A percentile compares a stretch with the other conserved stretches of the same genome.
These are phyloP conservation scores for Cliona cf. orientalis DNA, from an alignment of 37 sponge, comb jelly and placozoan species.

Conservation along the genomic window DNA sequence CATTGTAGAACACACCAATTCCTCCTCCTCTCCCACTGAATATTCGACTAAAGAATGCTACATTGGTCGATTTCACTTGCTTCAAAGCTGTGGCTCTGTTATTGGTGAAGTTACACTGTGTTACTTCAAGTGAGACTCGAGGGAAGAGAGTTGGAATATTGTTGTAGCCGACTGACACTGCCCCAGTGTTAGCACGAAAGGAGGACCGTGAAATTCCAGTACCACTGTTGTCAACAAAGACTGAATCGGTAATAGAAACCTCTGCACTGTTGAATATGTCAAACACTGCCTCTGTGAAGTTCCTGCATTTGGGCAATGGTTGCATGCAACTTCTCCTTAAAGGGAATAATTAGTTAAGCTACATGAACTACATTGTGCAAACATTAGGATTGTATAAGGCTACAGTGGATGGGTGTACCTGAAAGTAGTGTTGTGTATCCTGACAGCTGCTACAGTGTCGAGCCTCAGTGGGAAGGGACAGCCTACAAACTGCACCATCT, in stretches of 20 bases:
- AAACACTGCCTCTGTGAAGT: slow-evolving; percentile 61
- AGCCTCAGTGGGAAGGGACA: slow-evolving; percentile 44
- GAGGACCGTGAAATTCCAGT: slow-evolving; percentile 8
- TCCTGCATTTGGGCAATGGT: too few relatives aligned
- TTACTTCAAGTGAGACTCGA: not conserved
- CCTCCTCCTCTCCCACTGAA: slow-evolving; percentile 77
- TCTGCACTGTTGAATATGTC: slow-evolving; percentile 69
- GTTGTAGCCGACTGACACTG: slow-evolving; percentile 61
- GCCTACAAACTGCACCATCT: not conserved
- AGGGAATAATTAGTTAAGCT: too few relatives aligned
- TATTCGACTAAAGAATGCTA: slow-evolving; percentile 30
- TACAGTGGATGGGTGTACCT: slow-evolving; percentile 8
- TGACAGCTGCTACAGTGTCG: slow-evolving; percentile 14
- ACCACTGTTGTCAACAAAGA: slow-evolving; percentile 47
- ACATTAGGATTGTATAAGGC: not conserved
- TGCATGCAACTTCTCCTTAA: too few relatives aligned
- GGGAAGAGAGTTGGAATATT: not conserved
- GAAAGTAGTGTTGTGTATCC: slow-evolving; percentile 33
- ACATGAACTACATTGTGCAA: too few relatives aligned
- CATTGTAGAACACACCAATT: slow-evolving; percentile 54
- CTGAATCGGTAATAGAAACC: slow-evolving; percentile 32
- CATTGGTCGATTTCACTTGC: slow-evolving; percentile 15
- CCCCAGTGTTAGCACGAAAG: slow-evolving; percentile 60
- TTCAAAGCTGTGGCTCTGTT: slow-evolving; percentile 38
- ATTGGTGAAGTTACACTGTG: slow-evolving; percentile 24